phyloP scores from a whole-genome alignment of 2,797 vertebrate genomes.

The Anniella stebbinsi region DNA sequence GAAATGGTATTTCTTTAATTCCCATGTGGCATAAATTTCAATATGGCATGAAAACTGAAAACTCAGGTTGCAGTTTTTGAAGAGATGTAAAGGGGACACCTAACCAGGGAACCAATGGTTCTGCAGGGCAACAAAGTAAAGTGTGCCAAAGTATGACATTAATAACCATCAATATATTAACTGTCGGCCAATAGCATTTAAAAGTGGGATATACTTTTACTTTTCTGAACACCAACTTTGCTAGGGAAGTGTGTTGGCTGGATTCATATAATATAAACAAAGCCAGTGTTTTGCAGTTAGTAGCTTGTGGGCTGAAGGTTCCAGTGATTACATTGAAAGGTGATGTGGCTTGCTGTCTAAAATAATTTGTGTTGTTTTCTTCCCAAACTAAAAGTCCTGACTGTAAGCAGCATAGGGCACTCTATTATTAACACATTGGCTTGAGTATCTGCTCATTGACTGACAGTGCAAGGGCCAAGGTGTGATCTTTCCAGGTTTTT shows the following conservation, averaged over 20 bases:
- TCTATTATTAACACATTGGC: fast-evolving
- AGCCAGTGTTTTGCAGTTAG: conserved; percentile 47
- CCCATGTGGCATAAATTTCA: background rate
- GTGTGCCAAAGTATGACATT: background rate
- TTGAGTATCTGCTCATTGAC: background rate
- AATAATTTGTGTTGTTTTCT: conserved; percentile 54
- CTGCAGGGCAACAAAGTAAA: background rate
- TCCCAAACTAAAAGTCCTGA: conserved; percentile 8
- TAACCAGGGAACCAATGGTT: background rate
- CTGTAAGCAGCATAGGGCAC: background rate
- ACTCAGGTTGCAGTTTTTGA: background rate
- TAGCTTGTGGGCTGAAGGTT: conserved; percentile 53
- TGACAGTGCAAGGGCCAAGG: background rate
- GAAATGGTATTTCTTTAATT: background rate
- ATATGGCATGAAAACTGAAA: background rate
- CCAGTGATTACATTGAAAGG: conserved; percentile 21
- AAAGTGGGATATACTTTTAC: background rate
- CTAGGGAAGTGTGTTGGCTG: conserved; percentile 29
- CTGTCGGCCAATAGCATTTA: background rate
- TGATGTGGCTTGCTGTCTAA: conserved; percentile 40
- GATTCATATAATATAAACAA: conserved; percentile 59
- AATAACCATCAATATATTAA: background rate
- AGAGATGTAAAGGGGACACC: background rate
- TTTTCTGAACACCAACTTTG: background rate
- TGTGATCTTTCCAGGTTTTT: conserved; percentile 23